Conservation (phyloP, 2,888 invertebrate species). For the Protonemura montana region DNA sequence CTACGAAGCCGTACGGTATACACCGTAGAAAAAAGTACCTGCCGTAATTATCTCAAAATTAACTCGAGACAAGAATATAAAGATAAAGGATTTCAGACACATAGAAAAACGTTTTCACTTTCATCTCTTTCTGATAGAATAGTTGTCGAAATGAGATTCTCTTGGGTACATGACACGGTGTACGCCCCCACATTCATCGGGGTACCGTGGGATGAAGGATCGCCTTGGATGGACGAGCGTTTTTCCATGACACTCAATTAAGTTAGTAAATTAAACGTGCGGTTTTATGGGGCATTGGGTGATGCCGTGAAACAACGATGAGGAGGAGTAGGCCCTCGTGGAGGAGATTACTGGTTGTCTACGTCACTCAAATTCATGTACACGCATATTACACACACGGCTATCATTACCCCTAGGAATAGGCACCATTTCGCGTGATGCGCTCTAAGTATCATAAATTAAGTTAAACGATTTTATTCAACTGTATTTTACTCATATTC, state of each 20-base stretch:
- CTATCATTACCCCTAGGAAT: slow-evolving; percentile 19
- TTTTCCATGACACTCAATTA: slow-evolving; percentile 40
- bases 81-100: background rate
- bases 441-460: slow-evolving; percentile 7
- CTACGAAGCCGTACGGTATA: background rate
- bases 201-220: slow-evolving; percentile 32
- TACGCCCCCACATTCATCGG: slow-evolving; percentile 36
- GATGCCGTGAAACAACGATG: slow-evolving; percentile 31
- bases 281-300: slow-evolving; percentile 40
- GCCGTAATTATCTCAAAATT: slow-evolving; percentile 5
- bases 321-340: slow-evolving; percentile 26
- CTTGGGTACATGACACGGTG: slow-evolving; percentile 2
- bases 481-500: slow-evolving; percentile 19
- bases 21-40: background rate
- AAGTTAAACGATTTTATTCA: slow-evolving; percentile 27
- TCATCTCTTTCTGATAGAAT: slow-evolving; percentile 12
- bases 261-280: slow-evolving; percentile 30
- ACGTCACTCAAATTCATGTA: slow-evolving; percentile 33
- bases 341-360: slow-evolving; percentile 34
- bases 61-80: background rate
- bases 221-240: background rate
- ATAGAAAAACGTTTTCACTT: slow-evolving; percentile 4
- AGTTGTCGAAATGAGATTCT: slow-evolving; percentile 14
- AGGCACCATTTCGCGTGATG: slow-evolving; percentile 10
- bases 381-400: background rate